Percentiles rank a stretch among this genome's conserved stretches.
Conservation (phyloP, 2,797 vertebrate genomes). For the Gallirallus australis region DNA sequence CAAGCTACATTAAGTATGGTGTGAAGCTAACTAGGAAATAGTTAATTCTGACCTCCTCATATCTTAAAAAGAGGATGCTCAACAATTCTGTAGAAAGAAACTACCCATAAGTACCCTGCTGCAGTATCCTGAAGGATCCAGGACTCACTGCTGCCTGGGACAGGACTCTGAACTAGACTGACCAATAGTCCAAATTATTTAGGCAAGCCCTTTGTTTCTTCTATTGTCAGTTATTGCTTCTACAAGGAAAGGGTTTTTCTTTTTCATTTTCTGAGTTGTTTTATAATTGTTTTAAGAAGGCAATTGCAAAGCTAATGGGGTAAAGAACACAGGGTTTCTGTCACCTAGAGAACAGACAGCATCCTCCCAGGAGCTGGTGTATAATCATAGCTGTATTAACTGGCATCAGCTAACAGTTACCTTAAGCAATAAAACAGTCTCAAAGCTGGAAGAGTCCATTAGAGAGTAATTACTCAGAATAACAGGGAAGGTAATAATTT, state of each 20-base stretch:
- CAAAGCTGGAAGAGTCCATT: conserved; percentile 62
- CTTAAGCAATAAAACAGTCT: conserved; percentile 66
- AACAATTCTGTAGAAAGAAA: not conserved
- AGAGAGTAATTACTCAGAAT: conserved; percentile 63
- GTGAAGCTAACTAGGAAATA: not conserved
- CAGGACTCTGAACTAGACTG: not conserved
- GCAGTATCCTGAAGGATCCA: not conserved
- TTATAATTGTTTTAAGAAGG: not conserved
- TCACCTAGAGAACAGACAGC: not conserved
- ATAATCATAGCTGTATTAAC: conserved; percentile 27
- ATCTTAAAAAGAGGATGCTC: not conserved
- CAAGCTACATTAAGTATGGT: not conserved
- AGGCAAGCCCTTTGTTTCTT: not conserved
- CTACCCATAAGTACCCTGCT: not conserved
- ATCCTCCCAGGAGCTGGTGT: conserved; percentile 3
- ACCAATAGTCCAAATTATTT: not conserved
- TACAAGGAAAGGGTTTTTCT: not conserved
- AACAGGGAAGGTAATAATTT: conserved; percentile 68
- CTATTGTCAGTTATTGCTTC: not conserved
- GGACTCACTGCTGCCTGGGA: not conserved
- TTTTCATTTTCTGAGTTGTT: not conserved
- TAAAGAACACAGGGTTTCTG: not conserved
- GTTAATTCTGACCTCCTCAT: not conserved
- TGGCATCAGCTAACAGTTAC: conserved; percentile 41
- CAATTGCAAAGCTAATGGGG: not conserved